A percentile compares a stretch with the other conserved stretches of the same genome.
Conservation (phyloP, 2,113 vertebrate species). For the Ciconia stormi region DNA sequence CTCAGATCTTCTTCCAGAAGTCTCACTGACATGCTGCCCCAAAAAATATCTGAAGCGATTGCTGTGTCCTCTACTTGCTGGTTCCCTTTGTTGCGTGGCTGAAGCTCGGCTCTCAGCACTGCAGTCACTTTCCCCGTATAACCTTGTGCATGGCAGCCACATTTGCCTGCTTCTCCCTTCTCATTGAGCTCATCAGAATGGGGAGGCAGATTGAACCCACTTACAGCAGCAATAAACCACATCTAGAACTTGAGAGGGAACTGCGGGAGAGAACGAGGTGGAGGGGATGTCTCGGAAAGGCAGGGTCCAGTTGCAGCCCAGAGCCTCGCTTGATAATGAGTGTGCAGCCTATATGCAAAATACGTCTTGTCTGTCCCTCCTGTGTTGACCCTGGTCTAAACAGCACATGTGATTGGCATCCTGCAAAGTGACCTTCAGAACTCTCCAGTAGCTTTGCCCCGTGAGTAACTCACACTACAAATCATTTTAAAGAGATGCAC, state of each 20-base stretch:
- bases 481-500: conserved; percentile 71
- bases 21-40: neutral
- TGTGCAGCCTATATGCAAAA: conserved; percentile 69
- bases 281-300: conserved; percentile 19
- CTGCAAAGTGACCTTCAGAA: conserved; percentile 71
- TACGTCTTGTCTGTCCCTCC: conserved; percentile 61
- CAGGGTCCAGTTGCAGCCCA: conserved; percentile 56
- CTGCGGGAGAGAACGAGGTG: neutral
- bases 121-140: neutral
- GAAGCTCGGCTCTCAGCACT: neutral
- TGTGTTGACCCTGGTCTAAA: conserved; percentile 57
- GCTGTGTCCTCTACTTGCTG: neutral
- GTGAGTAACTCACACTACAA: conserved; percentile 69
- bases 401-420: conserved; percentile 68
- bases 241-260: conserved; percentile 6
- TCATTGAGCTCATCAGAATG: neutral
- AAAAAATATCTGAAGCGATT: neutral
- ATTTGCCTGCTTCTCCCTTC: neutral
- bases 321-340: conserved; percentile 58
- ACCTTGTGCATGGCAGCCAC: neutral
- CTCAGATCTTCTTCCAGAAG: neutral
- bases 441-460: conserved; percentile 69
- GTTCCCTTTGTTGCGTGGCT: neutral
- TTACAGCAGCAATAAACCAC: conserved; percentile 46
- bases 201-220: neutral